Evolutionary conservation across 2,888 invertebrate genomes (phyloP), one percentile per base, ranked within the genome.

Genomic region (Ecliptopera silaceata): DNA sequence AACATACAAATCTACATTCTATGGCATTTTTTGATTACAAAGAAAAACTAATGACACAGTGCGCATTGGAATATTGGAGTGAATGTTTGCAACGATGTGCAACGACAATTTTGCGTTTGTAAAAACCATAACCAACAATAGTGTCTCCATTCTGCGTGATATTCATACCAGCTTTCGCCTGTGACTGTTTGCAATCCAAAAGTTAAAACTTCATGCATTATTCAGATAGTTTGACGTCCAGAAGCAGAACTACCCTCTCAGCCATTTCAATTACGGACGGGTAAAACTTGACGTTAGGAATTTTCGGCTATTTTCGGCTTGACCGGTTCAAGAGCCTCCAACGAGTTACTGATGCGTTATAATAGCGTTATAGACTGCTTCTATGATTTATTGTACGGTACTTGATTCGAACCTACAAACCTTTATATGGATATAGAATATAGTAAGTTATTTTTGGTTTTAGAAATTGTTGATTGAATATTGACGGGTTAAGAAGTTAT

Each of bases 241-340:
- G 50, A 42, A 51, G 42, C 51, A 36, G 29, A 46, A 55, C 55
- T 46, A 31, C 36, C 26, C 56, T 42, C 46, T 45, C 72, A 57
- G 67, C 71, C 73, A 70, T 75, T 83, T 79, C 77, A 73, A 78
- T 75, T 74, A 79, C 71, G 75, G 72, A 56, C 69, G 72, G 77
- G 67, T 68, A 72, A 72, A 77, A 75, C 71, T 75, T 70, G 72
- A 79, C 69, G 73, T 75, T 66, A 66, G 73, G 73, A 76, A 75
- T 79, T 82, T 79, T 68, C 65, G 69, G 74, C 73, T 80, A 81
- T 83, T 81, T 80, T 80, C 74, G 63, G 69, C 70, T 75, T 79
- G 76, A 76, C 76, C 78, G 77, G 70, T 68, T 67, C 58, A 51
- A 66, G 66, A 68, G 55, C 72, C 72, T 74, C 77, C 70, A 73